These are phyloP conservation scores for Ursus arctos DNA, from an alignment of 2,113 vertebrate genomes.

Conservation along the genomic window DNA sequence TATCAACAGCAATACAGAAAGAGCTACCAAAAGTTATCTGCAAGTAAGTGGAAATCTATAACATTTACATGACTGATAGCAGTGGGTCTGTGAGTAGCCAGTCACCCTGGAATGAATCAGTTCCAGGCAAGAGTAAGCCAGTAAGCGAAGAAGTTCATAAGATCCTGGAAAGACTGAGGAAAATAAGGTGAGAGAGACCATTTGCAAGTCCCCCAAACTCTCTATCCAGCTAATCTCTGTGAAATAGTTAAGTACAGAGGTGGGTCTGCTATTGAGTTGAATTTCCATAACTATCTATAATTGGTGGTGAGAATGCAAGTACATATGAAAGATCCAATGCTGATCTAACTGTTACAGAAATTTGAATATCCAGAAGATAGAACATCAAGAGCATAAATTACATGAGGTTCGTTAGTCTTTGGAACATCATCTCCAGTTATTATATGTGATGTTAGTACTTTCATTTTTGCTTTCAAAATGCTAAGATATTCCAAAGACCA, in stretches of 20 bases:
- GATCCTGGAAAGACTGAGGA: neutral
- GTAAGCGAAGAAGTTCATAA: neutral
- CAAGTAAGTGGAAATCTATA: neutral
- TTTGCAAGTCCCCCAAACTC: neutral
- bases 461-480: slow-evolving; percentile 44
- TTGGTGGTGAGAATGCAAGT: neutral
- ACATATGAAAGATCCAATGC: neutral
- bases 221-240: neutral
- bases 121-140: neutral
- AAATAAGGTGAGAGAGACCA: neutral
- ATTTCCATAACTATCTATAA: neutral
- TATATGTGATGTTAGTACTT: neutral
- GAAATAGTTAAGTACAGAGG: neutral
- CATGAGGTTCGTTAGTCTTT: neutral
- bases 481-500: slow-evolving; percentile 25
- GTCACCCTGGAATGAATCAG: neutral
- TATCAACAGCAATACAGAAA: neutral
- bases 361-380: neutral
- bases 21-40: neutral
- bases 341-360: neutral
- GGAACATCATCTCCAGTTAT: neutral
- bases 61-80: neutral
- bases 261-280: neutral
- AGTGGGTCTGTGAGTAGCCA: neutral
- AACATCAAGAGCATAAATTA: neutral